Evolutionary conservation across 2,113 vertebrate species (phyloP).

Genomic region (Apeltes quadracus): DNA sequence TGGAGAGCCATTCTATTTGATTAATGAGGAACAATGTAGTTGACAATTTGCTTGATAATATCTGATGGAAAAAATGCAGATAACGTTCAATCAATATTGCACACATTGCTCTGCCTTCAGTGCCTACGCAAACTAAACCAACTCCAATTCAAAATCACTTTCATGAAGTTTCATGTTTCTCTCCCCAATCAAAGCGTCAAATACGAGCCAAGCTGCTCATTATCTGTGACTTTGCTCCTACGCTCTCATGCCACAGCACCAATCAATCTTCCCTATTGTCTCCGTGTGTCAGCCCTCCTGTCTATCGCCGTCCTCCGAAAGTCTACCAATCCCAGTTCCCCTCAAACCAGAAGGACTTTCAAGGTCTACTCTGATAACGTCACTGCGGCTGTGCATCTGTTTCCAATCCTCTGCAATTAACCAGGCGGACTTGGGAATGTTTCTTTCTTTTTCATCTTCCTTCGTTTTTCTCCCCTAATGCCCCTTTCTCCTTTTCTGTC

Average conservation of each 20-base stretch:
- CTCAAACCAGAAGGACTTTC: constrained; percentile 72
- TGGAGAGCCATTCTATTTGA: constrained; percentile 52
- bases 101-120: background rate
- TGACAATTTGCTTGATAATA: constrained; percentile 28
- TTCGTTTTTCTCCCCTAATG: constrained; percentile 48
- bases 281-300: constrained; percentile 54
- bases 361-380: constrained; percentile 78
- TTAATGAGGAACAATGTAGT: constrained; percentile 42
- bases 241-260: constrained; percentile 24
- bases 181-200: constrained; percentile 33
- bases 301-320: constrained; percentile 40
- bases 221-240: constrained; percentile 42
- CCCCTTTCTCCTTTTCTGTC: constrained; percentile 33
- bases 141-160: constrained; percentile 26
- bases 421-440: constrained; percentile 73
- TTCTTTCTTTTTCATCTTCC: constrained; percentile 63
- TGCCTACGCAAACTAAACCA: background rate
- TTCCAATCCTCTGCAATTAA: constrained; percentile 82
- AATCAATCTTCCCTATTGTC: constrained; percentile 45
- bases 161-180: constrained; percentile 7
- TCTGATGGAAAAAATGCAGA: constrained; percentile 5
- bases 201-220: constrained; percentile 19
- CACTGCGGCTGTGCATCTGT: constrained; percentile 77
- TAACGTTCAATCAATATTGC: background rate
- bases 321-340: constrained; percentile 50